A percentile compares a stretch with the other conserved stretches of the same genome.
Evolutionary conservation across 1,140 invertebrate species (phyloP).

Genomic region (Diprion similis): DNA sequence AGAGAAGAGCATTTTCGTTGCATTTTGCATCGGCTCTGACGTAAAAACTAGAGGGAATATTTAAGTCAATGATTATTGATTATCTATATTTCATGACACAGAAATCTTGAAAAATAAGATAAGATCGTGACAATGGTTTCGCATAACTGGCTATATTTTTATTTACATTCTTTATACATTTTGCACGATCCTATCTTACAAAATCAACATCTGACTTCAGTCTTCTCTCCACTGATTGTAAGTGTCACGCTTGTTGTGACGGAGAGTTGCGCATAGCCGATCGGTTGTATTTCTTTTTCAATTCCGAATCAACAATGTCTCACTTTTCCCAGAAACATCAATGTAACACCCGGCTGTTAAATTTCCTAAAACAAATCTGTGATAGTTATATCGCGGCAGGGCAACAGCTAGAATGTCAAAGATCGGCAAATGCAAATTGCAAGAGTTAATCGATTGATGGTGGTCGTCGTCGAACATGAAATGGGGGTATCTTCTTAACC

Average conservation of each 20-base stretch:
- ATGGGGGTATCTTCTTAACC: conserved; percentile 37
- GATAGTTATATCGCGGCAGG: too few relatives aligned
- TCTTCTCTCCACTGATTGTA: too few relatives aligned
- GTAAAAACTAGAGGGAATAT: neutral
- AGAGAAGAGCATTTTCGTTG: neutral
- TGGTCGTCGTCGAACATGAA: conserved; percentile 23
- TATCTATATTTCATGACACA: neutral
- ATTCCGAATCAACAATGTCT: too few relatives aligned
- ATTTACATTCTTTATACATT: neutral
- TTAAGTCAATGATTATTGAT: neutral
- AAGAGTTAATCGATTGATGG: neutral
- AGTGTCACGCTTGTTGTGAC: too few relatives aligned
- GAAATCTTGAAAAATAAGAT: neutral
- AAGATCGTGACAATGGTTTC: neutral
- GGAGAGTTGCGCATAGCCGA: too few relatives aligned
- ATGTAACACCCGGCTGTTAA: too few relatives aligned
- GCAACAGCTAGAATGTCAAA: neutral
- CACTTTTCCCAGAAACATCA: too few relatives aligned
- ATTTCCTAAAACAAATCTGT: too few relatives aligned
- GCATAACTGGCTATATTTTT: neutral
- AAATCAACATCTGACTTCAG: too few relatives aligned
- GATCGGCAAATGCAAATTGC: neutral
- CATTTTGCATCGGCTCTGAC: neutral
- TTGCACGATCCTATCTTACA: neutral
- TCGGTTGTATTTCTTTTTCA: too few relatives aligned